These are phyloP conservation scores for Mirounga angustirostris DNA, from an alignment of 2,113 vertebrate genomes.

Conservation along the genomic window DNA sequence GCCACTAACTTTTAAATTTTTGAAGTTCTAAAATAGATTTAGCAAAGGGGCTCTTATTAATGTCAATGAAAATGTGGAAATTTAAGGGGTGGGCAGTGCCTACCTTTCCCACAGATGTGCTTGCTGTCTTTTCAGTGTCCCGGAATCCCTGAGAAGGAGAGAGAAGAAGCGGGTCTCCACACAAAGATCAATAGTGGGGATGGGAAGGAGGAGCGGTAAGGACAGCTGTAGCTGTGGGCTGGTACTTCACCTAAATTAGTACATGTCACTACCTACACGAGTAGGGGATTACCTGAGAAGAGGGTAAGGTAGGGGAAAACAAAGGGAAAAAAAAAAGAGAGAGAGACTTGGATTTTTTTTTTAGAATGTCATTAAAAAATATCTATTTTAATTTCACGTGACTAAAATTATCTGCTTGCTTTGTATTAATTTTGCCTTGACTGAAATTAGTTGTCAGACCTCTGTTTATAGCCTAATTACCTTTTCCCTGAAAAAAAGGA, in stretches of 20 bases:
- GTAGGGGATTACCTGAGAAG: background rate
- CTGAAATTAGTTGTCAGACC: constrained; percentile 88
- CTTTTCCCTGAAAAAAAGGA: constrained; percentile 70
- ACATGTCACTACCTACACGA: constrained; percentile 21
- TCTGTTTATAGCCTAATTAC: constrained; percentile 90
- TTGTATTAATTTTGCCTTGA: constrained; percentile 86
- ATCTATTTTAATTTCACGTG: constrained; percentile 84
- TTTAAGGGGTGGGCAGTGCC: constrained; percentile 74
- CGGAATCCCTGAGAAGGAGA: constrained; percentile 65
- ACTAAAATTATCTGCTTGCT: constrained; percentile 84
- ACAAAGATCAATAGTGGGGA: background rate
- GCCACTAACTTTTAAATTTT: constrained; percentile 80
- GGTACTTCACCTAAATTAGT: constrained; percentile 27
- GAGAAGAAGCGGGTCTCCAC: constrained; percentile 62
- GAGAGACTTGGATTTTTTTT: constrained; percentile 58
- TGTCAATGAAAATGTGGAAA: constrained; percentile 82
- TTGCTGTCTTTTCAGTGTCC: constrained; percentile 66
- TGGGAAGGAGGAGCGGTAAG: background rate
- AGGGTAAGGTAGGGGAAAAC: background rate
- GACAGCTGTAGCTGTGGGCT: background rate
- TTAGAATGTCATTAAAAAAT: constrained; percentile 84
- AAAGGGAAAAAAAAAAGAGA: background rate
- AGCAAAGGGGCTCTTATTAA: constrained; percentile 81
- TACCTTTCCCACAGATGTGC: constrained; percentile 62
- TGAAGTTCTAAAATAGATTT: constrained; percentile 74